A percentile compares a stretch with the other conserved stretches of the same genome.
Evolutionary conservation across 2,113 vertebrate species (phyloP).

Genomic region (Phylloscopus whistleri): DNA sequence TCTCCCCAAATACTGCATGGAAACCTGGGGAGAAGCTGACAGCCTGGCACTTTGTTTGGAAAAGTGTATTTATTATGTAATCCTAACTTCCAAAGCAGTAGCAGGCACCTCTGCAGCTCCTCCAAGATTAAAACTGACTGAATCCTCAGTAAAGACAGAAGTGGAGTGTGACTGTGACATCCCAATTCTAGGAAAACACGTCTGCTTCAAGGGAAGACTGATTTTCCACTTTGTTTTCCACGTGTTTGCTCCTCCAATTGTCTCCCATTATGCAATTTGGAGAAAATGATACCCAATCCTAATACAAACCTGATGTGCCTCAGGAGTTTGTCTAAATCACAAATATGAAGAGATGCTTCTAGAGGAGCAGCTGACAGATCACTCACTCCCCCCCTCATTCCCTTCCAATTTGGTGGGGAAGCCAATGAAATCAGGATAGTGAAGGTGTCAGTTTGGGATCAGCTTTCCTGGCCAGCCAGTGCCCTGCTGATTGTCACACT

Average conservation of each 20-base stretch:
- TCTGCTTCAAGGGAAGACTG: background rate
- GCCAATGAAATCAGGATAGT: background rate
- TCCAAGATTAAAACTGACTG: background rate
- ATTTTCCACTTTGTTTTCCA: background rate
- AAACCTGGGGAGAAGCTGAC: background rate
- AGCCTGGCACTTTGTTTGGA: background rate
- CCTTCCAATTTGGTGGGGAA: background rate
- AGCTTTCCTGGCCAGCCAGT: background rate
- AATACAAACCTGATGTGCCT: background rate
- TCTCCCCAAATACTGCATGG: background rate
- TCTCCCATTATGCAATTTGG: background rate
- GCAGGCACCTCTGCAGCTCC: background rate
- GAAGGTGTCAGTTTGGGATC: background rate
- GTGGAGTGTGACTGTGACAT: background rate
- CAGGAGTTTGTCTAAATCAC: background rate
- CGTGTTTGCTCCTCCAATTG: background rate
- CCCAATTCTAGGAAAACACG: background rate
- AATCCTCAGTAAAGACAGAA: background rate
- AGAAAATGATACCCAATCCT: background rate
- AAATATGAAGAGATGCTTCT: background rate
- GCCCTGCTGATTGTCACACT: background rate
- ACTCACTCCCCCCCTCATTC: background rate
- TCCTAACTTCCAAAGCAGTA: background rate
- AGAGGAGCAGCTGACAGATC: background rate
- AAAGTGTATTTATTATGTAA: background rate